These are phyloP conservation scores for Carcharodon carcharias DNA, from an alignment of 2,797 vertebrate genomes.

Conservation along the genomic window DNA sequence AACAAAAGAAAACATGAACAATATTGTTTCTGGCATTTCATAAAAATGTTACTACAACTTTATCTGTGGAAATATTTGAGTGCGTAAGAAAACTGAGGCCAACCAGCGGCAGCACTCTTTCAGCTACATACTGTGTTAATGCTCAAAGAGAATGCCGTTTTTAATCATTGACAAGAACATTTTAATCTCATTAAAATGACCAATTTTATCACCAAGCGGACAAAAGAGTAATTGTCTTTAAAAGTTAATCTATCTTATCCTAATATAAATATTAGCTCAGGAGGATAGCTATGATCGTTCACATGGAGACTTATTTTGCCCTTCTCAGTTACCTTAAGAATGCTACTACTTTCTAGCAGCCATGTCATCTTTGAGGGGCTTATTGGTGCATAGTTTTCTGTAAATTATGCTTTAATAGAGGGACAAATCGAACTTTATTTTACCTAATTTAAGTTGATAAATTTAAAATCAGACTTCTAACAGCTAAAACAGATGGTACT, in stretches of 20 bases:
- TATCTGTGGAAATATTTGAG: slow-evolving; percentile 28
- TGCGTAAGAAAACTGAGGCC: background rate
- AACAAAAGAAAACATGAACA: background rate
- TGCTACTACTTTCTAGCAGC: background rate
- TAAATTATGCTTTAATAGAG: background rate
- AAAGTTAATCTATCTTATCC: slow-evolving; percentile 25
- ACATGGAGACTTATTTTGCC: background rate
- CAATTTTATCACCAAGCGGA: slow-evolving; percentile 1
- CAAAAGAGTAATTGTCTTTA: background rate
- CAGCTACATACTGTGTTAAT: background rate
- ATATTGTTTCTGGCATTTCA: slow-evolving; percentile 31
- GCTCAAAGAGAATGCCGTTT: background rate
- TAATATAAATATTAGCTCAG: slow-evolving; percentile 25
- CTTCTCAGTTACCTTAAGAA: background rate
- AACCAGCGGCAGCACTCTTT: background rate
- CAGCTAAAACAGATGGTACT: background rate
- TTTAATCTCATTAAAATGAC: slow-evolving; percentile 14
- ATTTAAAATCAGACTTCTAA: background rate
- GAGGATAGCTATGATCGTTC: background rate
- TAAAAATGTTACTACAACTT: background rate
- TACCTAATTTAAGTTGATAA: background rate
- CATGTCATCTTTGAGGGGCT: background rate
- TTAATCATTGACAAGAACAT: slow-evolving; percentile 10
- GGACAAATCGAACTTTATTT: background rate
- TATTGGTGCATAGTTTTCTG: background rate